Conservation (phyloP, 23 tunicate species). For the Trididemnum miniatum region DNA sequence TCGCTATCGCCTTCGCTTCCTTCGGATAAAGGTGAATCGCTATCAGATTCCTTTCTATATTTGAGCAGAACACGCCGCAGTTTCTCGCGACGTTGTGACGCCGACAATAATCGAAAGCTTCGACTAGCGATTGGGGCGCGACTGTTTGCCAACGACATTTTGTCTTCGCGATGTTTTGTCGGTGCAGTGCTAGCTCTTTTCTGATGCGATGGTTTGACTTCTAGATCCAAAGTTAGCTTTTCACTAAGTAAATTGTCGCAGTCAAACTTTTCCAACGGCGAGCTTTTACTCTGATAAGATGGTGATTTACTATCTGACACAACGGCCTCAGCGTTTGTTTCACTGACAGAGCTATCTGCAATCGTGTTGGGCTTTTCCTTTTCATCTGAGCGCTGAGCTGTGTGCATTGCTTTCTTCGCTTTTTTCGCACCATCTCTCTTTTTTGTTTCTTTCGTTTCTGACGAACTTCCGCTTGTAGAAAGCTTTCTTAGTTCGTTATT, state of each 20-base stretch:
- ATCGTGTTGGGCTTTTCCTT: too few species aligned
- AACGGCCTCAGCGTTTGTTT: too few species aligned
- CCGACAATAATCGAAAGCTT: constrained; percentile 17
- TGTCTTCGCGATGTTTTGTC: not conserved
- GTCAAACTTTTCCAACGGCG: not conserved
- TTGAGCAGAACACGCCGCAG: constrained; percentile 34
- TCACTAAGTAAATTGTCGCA: not conserved
- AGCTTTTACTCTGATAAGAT: not conserved
- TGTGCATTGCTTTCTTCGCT: not conserved
- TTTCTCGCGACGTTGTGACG: constrained; percentile 16
- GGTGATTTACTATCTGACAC: too few species aligned
- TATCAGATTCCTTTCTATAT: constrained; percentile 14
- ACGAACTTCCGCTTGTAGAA: constrained; percentile 16
- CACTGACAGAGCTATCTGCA: too few species aligned
- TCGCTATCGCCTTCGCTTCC: constrained; percentile 34
- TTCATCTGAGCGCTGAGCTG: not conserved
- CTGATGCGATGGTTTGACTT: not conserved
- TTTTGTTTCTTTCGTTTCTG: constrained; percentile 18
- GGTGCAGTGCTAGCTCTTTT: not conserved
- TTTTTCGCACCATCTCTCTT: not conserved
- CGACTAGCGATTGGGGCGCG: not conserved
- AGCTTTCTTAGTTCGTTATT: too few species aligned
- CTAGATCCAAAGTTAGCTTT: not conserved
- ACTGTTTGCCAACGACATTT: not conserved
- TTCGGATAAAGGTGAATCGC: constrained; percentile 57